Percentiles rank a stretch among this genome's conserved stretches.
These are phyloP conservation scores for Brachionus rotundiformis DNA, from an alignment of 1,140 invertebrate species.

Conservation along the genomic window DNA sequence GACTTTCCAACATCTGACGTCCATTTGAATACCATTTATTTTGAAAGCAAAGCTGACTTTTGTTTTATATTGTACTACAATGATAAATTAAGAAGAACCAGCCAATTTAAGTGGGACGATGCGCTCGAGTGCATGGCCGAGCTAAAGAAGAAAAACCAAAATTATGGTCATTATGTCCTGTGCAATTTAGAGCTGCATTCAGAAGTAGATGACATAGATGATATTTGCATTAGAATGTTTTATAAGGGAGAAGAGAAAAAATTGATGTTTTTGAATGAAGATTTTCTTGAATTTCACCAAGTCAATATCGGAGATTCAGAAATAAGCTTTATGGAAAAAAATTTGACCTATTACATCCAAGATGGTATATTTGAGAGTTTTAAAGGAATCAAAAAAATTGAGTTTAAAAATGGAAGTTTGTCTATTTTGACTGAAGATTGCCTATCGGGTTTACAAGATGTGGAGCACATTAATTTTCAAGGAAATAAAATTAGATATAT, in stretches of 20 bases:
- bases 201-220: not conserved
- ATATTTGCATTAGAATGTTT: not conserved
- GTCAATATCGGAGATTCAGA: not conserved
- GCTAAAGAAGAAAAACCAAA: not conserved
- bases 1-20: not conserved
- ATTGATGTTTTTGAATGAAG: conserved; percentile 1
- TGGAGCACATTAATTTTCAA: not conserved
- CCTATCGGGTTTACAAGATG: not conserved
- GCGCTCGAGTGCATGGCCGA: not conserved
- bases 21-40: not conserved
- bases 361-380: not conserved
- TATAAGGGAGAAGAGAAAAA: not conserved
- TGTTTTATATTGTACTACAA: not conserved
- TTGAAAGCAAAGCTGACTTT: not conserved
- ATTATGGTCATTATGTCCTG: not conserved
- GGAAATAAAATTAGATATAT: not conserved
- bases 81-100: not conserved
- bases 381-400: not conserved
- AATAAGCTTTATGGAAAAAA: not conserved
- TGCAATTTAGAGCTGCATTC: not conserved
- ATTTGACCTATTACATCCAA: not conserved
- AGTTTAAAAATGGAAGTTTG: not conserved
- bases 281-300: not conserved
- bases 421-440: not conserved
- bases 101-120: not conserved